phyloP scores from a whole-genome alignment of 2,113 vertebrate species.

The Oriolus oriolus region DNA sequence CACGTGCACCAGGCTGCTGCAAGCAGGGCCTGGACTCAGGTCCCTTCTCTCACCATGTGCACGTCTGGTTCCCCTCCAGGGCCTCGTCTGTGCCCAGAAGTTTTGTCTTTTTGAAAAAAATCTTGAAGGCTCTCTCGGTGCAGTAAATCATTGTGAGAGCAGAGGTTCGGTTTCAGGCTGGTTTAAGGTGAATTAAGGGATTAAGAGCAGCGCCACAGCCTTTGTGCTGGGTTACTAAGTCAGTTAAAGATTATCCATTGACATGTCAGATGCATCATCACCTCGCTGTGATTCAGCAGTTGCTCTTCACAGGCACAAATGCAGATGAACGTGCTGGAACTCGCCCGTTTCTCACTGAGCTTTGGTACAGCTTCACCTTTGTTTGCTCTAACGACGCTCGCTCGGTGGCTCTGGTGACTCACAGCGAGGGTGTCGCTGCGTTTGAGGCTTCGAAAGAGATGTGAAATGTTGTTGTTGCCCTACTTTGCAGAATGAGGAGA shows the following conservation, averaged over 20 bases:
- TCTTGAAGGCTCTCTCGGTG: neutral
- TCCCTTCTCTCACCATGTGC: neutral
- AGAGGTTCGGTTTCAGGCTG: neutral
- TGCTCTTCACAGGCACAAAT: neutral
- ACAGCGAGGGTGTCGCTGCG: neutral
- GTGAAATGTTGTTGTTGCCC: constrained; percentile 20
- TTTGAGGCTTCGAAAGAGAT: neutral
- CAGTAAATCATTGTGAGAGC: neutral
- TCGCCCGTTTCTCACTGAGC: neutral
- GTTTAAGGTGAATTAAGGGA: neutral
- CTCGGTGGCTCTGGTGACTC: neutral
- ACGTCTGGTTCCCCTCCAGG: neutral
- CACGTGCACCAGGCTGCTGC: neutral
- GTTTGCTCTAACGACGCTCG: neutral
- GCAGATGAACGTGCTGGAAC: neutral
- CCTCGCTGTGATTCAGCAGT: neutral
- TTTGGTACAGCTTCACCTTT: neutral
- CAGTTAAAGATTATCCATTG: neutral
- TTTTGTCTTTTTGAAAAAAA: neutral
- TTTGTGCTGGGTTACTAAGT: neutral
- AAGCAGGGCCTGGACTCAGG: neutral
- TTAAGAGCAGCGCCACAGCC: neutral
- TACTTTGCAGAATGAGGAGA: constrained; percentile 39
- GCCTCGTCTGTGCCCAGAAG: neutral
- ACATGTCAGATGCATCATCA: neutral